Conservation (phyloP, 2,888 invertebrate genomes). For the Campoplex capitator region DNA sequence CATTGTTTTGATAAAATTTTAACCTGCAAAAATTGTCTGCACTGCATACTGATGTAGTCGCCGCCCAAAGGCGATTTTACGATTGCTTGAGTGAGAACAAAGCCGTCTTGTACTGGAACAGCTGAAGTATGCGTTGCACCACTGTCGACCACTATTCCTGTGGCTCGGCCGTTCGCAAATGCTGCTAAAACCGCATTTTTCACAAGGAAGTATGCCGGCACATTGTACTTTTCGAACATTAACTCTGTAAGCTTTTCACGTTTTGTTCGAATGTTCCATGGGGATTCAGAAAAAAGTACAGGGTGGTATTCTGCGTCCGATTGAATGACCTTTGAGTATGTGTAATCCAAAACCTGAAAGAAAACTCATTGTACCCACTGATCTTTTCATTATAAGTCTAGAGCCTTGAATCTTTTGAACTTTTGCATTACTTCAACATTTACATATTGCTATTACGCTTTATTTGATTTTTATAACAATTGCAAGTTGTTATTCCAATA, state of each 20-base stretch:
- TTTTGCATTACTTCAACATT: too few relatives aligned
- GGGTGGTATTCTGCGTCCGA: slow-evolving; percentile 98
- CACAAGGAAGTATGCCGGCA: slow-evolving; percentile 98
- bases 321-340: slow-evolving; percentile 96
- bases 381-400: background rate
- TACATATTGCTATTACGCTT: too few relatives aligned
- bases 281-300: slow-evolving; percentile 98
- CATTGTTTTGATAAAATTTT: background rate
- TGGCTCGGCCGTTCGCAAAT: slow-evolving; percentile 96
- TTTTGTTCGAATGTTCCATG: slow-evolving; percentile 97
- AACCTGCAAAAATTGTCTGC: slow-evolving; percentile 88
- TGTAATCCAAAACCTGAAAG: slow-evolving; percentile 90
- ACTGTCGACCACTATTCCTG: slow-evolving; percentile 96
- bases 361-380: background rate
- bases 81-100: slow-evolving; percentile 97
- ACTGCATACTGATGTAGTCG: slow-evolving; percentile 95
- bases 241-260: slow-evolving; percentile 98
- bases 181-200: slow-evolving; percentile 99
- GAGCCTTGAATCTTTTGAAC: background rate
- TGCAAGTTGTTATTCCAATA: too few relatives aligned
- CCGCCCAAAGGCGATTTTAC: slow-evolving; percentile 98
- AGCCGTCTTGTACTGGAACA: slow-evolving; percentile 98
- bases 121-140: slow-evolving; percentile 99
- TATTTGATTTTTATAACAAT: too few relatives aligned
- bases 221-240: slow-evolving; percentile 99